Evolutionary conservation across 2,113 vertebrate species (phyloP).

Genomic region (Macroglossus sobrinus): DNA sequence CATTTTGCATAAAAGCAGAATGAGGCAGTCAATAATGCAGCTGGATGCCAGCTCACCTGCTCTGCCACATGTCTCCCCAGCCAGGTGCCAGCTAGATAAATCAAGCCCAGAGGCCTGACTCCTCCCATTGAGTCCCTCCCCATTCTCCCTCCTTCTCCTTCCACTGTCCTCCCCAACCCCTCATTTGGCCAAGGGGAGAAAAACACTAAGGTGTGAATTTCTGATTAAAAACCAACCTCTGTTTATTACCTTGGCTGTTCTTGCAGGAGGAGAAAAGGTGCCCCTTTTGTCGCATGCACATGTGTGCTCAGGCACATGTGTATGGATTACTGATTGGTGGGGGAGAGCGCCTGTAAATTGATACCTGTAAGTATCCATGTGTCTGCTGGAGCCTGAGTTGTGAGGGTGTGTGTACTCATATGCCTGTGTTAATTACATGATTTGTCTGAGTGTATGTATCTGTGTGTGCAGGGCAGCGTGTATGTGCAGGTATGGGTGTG

Average conservation of each 20-base stretch:
- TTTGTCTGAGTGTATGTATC: neutral
- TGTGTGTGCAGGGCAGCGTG: neutral
- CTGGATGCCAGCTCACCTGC: conserved; percentile 75
- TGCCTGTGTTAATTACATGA: neutral
- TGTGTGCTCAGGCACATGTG: neutral
- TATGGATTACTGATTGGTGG: neutral
- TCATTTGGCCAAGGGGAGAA: conserved; percentile 55
- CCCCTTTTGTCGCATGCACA: rapidly evolving
- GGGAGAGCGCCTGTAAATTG: neutral
- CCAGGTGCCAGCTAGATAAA: conserved; percentile 68
- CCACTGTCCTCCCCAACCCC: conserved; percentile 52
- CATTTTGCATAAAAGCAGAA: conserved; percentile 81
- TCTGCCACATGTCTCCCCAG: conserved; percentile 63
- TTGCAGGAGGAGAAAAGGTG: neutral
- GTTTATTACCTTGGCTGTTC: conserved; percentile 37
- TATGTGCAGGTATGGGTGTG: neutral
- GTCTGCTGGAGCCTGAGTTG: neutral
- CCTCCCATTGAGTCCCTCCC: conserved; percentile 30
- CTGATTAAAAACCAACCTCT: conserved; percentile 68
- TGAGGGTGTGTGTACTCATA: neutral
- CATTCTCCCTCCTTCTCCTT: neutral
- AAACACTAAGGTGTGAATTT: conserved; percentile 78
- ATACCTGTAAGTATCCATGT: no score
- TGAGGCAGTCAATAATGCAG: conserved; percentile 79
- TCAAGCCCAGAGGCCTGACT: conserved; percentile 73